Conservation (phyloP, 2,888 invertebrate species). For the Cryptocephalus primarius region DNA sequence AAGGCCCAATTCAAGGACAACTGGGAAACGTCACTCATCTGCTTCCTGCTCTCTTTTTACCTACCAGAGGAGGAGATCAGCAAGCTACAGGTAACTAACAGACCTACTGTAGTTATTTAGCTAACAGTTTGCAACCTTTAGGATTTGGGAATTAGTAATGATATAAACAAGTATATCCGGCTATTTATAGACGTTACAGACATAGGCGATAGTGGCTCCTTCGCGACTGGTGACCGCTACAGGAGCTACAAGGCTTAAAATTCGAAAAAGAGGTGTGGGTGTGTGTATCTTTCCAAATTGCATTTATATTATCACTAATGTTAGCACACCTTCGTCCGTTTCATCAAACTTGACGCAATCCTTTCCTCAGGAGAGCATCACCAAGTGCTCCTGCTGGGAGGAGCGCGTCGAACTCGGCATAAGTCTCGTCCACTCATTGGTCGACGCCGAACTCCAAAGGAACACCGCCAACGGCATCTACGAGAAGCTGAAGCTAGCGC, state of each 20-base stretch:
- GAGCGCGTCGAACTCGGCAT: conserved; percentile 3
- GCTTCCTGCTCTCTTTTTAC: conserved; percentile 38
- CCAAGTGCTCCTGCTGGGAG: conserved; percentile 6
- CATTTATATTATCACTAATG: no score
- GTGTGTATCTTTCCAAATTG: no score
- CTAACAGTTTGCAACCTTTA: no score
- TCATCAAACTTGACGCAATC: neutral
- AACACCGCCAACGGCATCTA: conserved; percentile 12
- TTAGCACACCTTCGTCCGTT: no score
- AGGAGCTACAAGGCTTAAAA: no score
- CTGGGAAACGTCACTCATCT: conserved; percentile 43
- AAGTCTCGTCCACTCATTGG: neutral
- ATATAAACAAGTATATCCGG: no score
- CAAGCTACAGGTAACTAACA: conserved; percentile 27
- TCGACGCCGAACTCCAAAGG: neutral
- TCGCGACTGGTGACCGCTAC: no score
- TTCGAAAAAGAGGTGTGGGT: no score
- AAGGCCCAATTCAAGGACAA: conserved; percentile 37
- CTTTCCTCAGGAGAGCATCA: conserved; percentile 6
- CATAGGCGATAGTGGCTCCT: no score
- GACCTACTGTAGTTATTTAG: no score
- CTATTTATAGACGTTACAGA: no score
- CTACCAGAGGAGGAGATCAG: conserved; percentile 37
- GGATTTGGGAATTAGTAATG: no score
- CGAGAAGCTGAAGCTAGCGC: conserved; percentile 13